A percentile compares a stretch with the other conserved stretches of the same genome.
These are phyloP conservation scores for Fulmarus glacialis DNA, from an alignment of 2,113 vertebrate genomes.

Conservation along the genomic window DNA sequence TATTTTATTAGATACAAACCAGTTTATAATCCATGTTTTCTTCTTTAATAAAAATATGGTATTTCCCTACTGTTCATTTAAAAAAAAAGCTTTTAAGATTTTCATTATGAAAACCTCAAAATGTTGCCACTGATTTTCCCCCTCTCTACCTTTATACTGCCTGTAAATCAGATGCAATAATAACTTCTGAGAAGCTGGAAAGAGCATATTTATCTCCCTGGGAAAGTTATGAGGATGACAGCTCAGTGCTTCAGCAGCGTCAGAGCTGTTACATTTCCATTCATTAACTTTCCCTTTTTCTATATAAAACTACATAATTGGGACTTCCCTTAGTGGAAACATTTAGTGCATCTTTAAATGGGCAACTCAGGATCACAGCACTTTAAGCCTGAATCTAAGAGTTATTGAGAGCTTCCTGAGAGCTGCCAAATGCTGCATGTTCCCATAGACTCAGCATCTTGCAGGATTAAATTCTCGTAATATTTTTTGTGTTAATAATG, in stretches of 20 bases:
- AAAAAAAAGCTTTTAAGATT: neutral
- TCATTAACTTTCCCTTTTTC: constrained; percentile 56
- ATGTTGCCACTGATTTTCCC: neutral
- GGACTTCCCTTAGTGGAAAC: constrained; percentile 60
- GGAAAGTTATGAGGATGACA: constrained; percentile 49
- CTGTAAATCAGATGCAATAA: constrained; percentile 52
- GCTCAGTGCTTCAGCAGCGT: constrained; percentile 8
- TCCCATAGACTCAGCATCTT: constrained; percentile 22
- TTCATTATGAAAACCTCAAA: neutral
- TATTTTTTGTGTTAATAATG: constrained; percentile 41
- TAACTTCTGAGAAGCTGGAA: constrained; percentile 39
- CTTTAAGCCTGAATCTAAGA: constrained; percentile 25
- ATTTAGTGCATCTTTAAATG: constrained; percentile 49
- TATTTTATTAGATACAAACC: neutral
- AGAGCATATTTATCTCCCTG: constrained; percentile 49
- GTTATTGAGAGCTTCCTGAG: constrained; percentile 46
- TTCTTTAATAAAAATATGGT: neutral
- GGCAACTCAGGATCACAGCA: constrained; percentile 23
- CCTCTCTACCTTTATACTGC: neutral
- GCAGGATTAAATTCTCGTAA: neutral
- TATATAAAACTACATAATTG: constrained; percentile 54
- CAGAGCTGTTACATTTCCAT: constrained; percentile 57
- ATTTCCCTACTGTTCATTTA: neutral
- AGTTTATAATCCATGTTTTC: neutral
- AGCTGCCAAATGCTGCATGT: constrained; percentile 6